phyloP scores from a whole-genome alignment of 2,888 invertebrate genomes.

The Cabera pusaria region DNA sequence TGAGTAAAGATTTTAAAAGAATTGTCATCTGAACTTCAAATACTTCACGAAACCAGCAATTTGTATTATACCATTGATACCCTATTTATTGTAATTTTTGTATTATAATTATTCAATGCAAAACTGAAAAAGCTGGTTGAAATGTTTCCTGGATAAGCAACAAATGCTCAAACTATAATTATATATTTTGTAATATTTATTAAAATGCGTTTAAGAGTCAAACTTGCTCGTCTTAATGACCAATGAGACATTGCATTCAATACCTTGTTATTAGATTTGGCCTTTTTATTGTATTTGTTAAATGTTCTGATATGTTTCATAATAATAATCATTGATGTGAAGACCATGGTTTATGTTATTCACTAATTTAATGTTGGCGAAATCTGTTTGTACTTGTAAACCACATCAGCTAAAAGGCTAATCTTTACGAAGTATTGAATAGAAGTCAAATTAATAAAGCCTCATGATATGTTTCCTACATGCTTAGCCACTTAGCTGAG shows the following conservation, averaged over 20 bases:
- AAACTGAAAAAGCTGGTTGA: neutral
- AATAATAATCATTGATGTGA: slow-evolving; percentile 11
- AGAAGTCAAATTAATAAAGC: too few species aligned
- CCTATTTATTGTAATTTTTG: slow-evolving; percentile 17
- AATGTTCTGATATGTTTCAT: too few species aligned
- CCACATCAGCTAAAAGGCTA: slow-evolving; percentile 2
- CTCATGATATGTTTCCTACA: too few species aligned
- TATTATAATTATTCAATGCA: slow-evolving; percentile 19
- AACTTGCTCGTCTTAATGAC: slow-evolving; percentile 38
- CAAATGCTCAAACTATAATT: neutral
- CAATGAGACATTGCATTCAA: slow-evolving; percentile 34
- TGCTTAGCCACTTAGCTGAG: too few species aligned
- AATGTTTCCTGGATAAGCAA: neutral
- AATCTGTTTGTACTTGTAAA: neutral
- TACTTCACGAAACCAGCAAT: slow-evolving; percentile 2
- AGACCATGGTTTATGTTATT: too few species aligned
- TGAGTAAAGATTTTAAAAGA: too few species aligned
- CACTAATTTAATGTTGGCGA: too few species aligned
- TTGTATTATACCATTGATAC: slow-evolving; percentile 1
- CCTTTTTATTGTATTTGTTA: slow-evolving; percentile 28
- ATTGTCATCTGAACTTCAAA: too few species aligned
- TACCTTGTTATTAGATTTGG: slow-evolving; percentile 36
- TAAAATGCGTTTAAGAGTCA: slow-evolving; percentile 23
- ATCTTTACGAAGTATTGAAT: too few species aligned
- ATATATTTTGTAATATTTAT: slow-evolving; percentile 8